A percentile compares a stretch with the other conserved stretches of the same genome.
phyloP scores from a whole-genome alignment of 2,888 invertebrate genomes.

The Amorpha juglandis region DNA sequence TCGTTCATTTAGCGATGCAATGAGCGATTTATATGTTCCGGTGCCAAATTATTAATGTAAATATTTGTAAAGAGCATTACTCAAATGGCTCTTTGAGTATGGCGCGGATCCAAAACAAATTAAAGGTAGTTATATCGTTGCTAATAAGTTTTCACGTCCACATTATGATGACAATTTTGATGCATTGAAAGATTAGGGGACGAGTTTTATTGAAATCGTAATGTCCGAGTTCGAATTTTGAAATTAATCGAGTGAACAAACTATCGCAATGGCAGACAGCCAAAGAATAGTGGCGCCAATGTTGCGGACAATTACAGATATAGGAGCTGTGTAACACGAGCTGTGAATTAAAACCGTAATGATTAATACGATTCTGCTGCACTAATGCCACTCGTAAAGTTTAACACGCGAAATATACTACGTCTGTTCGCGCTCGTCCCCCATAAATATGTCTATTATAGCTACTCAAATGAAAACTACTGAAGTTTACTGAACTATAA shows the following conservation, averaged over 20 bases:
- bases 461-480: not conserved
- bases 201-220: slow-evolving; percentile 54
- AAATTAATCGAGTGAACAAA: slow-evolving; percentile 63
- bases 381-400: slow-evolving; percentile 51
- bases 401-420: slow-evolving; percentile 31
- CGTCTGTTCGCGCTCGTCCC: slow-evolving; percentile 1
- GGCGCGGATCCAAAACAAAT: slow-evolving; percentile 57
- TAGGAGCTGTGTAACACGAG: slow-evolving; percentile 66
- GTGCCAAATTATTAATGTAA: slow-evolving; percentile 29
- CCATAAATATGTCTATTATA: not conserved
- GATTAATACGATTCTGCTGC: slow-evolving; percentile 62
- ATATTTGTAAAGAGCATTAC: slow-evolving; percentile 49
- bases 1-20: slow-evolving; percentile 31
- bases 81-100: slow-evolving; percentile 45
- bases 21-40: slow-evolving; percentile 31
- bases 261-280: slow-evolving; percentile 72
- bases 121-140: slow-evolving; percentile 38
- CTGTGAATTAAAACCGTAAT: slow-evolving; percentile 68
- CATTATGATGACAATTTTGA: slow-evolving; percentile 48
- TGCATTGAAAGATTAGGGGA: slow-evolving; percentile 48
- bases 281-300: slow-evolving; percentile 73
- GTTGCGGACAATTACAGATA: slow-evolving; percentile 70
- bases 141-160: slow-evolving; percentile 48
- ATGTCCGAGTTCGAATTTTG: slow-evolving; percentile 57
- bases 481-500: not conserved